Percentiles rank a stretch among this genome's conserved stretches.
Conservation (phyloP, 1,140 invertebrate species). For the Halyomorpha halys region DNA sequence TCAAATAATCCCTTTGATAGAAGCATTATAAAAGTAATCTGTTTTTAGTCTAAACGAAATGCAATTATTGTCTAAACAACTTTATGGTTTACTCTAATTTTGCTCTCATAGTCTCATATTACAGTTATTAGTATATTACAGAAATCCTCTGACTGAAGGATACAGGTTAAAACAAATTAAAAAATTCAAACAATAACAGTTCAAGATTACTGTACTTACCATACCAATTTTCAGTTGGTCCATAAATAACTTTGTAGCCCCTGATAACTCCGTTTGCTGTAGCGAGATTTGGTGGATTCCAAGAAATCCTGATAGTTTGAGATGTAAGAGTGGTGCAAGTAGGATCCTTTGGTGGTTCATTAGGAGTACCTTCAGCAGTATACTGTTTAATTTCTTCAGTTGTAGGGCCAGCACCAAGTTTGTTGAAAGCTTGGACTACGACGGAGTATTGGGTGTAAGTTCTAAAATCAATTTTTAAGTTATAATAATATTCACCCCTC, state of each 20-base stretch:
- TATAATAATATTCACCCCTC: not conserved
- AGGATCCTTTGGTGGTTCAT: slow-evolving; percentile 83
- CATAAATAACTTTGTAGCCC: slow-evolving; percentile 93
- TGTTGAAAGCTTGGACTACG: slow-evolving; percentile 90
- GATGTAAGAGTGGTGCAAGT: slow-evolving; percentile 84
- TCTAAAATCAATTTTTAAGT: slow-evolving; percentile 34
- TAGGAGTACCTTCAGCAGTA: slow-evolving; percentile 85
- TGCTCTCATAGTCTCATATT: no score
- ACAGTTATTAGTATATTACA: no score
- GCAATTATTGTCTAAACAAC: no score
- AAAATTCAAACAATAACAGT: no score
- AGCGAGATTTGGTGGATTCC: slow-evolving; percentile 79
- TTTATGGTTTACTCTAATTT: no score
- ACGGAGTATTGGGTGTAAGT: slow-evolving; percentile 92
- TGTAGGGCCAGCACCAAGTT: slow-evolving; percentile 82
- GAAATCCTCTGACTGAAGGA: no score
- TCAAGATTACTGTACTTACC: slow-evolving; percentile 47
- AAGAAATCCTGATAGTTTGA: slow-evolving; percentile 84
- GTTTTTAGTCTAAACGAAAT: no score
- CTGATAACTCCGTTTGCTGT: slow-evolving; percentile 90
- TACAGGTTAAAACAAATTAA: no score
- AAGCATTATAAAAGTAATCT: no score
- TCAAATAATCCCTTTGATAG: no score
- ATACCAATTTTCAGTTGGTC: slow-evolving; percentile 83
- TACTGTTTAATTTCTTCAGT: slow-evolving; percentile 81